Base-by-base conservation (phyloP, 2,888 invertebrate species). In the Chelonus formosanus region DNA sequence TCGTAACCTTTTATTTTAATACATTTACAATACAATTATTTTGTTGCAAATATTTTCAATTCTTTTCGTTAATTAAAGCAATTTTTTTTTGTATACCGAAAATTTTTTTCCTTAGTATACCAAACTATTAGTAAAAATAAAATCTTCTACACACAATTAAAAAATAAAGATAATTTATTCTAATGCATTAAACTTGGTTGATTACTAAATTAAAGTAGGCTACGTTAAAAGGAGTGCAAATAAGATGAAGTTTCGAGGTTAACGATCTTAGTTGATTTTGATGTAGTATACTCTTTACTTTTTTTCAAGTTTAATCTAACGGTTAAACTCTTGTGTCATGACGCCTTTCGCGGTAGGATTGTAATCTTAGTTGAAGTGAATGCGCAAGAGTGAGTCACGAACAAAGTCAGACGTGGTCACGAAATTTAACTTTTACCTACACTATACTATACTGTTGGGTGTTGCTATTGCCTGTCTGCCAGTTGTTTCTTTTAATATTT, bases 251-350 rank as follows among this genome's bases (percentile, higher is more conserved):
- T 31, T 40, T 40, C 44, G 53, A 5, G 52, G 53, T 61, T 61
- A 61, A 61, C 61, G 61, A 61, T 61, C 61, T 52, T 53, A 52
- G 53, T 53, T 61, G 53, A 61, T 61, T 61, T 61, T 52, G 61
- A 53, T 53, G 52, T 53, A 53, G 53, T 61, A 61, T 44, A 61
- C 68, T 72, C 63, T 68, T 70, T 71, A 59, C 71, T 67, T 73
- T 72, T 72, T 70, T 67, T 64, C 63, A 72, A 75, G 73, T 77
- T 80, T 76, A 77, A 76, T 69, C 75, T 78, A 77, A 77, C 75
- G 76, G 76, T 79, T 72, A 73, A 75, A 76, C 76, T 77, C 72
- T 75, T 73, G 73, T 73, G 75, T 74, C 71, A 70, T 72, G 74
- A 76, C 73, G 77, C 78, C 44, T 65, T 45, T 65, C 45, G 34